phyloP scores from a whole-genome alignment of 1,140 invertebrate species.

The Zophobas morio region DNA sequence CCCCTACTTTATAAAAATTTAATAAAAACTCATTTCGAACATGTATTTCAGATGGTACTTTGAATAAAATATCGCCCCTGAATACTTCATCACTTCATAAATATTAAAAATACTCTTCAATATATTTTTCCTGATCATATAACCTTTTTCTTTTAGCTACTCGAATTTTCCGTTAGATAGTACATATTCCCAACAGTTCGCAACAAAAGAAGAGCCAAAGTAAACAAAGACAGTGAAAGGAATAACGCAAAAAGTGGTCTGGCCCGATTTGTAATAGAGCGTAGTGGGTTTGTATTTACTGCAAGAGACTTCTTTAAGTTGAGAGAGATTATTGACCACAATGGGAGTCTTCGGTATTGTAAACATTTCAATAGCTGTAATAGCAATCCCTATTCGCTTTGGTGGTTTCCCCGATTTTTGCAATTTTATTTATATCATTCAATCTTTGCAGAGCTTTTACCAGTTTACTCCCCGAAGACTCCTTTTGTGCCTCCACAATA shows the following conservation, averaged over 20 bases:
- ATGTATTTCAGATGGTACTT: not conserved
- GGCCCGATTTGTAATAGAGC: conserved; percentile 39
- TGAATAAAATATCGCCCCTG: conserved; percentile 1
- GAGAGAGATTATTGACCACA: conserved; percentile 39
- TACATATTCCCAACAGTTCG: not conserved
- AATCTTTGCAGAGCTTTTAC: conserved; percentile 14
- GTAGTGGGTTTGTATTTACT: conserved; percentile 38
- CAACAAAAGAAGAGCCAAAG: conserved; percentile 9
- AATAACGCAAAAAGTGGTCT: conserved; percentile 34
- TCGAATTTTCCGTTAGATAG: no score
- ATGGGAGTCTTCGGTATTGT: conserved; percentile 36
- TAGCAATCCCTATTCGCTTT: conserved; percentile 26
- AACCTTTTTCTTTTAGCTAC: no score
- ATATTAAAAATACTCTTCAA: not conserved
- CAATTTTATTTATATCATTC: conserved; percentile 28
- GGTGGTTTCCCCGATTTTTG: conserved; percentile 27
- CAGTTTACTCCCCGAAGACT: conserved; percentile 19
- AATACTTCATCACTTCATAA: conserved; percentile 3
- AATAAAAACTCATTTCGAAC: conserved; percentile 1
- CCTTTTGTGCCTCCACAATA: conserved; percentile 26
- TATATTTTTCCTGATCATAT: no score
- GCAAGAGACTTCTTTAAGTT: conserved; percentile 36
- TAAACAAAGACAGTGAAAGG: conserved; percentile 27
- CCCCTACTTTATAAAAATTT: not conserved
- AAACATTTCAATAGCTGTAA: conserved; percentile 39